phyloP scores from a whole-genome alignment of 2,888 invertebrate genomes.

The Gortyna flavago region DNA sequence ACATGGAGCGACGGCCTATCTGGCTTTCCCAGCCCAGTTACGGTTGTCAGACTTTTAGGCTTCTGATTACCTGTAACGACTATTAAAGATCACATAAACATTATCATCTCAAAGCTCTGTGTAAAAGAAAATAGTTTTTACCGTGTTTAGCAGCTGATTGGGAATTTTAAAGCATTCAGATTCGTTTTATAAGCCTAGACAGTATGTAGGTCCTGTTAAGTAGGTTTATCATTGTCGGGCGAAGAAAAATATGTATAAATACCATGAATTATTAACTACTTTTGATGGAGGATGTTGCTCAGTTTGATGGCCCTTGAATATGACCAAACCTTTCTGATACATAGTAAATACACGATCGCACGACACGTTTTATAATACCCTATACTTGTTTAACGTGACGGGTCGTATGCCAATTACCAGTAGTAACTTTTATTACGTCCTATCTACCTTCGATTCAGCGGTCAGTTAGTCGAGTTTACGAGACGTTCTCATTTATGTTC shows the following conservation, averaged over 20 bases:
- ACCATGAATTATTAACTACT: too few relatives aligned
- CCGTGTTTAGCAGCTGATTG: background rate
- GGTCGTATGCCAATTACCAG: conserved; percentile 52
- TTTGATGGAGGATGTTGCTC: too few relatives aligned
- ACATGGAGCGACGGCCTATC: background rate
- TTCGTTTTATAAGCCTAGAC: background rate
- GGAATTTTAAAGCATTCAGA: background rate
- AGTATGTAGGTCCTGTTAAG: background rate
- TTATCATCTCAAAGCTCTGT: background rate
- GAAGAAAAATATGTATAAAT: background rate
- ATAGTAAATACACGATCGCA: conserved; percentile 5
- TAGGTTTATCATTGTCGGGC: background rate
- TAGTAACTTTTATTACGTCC: conserved; percentile 42
- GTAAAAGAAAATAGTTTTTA: background rate
- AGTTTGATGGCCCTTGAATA: background rate
- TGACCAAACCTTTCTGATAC: background rate
- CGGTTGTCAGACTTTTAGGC: background rate
- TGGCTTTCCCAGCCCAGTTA: background rate
- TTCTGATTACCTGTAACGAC: background rate
- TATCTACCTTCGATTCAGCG: conserved; percentile 44
- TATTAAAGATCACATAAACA: background rate
- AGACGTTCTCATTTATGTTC: conserved; percentile 29
- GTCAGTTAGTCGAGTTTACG: conserved; percentile 48
- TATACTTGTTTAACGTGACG: conserved; percentile 34
- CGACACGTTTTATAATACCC: conserved; percentile 29